These are phyloP conservation scores for Brachionus paranguensis DNA, from an alignment of 1,140 invertebrate genomes.

Conservation along the genomic window DNA sequence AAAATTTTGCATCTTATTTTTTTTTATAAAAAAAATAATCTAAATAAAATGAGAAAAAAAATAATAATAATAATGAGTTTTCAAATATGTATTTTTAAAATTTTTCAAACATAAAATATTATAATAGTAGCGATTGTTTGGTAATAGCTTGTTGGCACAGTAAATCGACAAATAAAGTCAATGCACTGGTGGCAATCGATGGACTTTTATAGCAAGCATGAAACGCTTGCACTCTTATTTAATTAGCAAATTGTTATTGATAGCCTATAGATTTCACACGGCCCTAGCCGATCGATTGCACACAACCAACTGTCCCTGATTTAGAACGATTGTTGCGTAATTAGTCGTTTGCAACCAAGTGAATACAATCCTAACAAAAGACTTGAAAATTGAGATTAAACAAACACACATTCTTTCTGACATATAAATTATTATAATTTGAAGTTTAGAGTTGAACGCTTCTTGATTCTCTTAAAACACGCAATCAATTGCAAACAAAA, in stretches of 20 bases:
- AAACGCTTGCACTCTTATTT: background rate
- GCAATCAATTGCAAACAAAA: background rate
- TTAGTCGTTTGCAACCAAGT: background rate
- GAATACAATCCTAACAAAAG: background rate
- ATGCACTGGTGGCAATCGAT: background rate
- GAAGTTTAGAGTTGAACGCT: background rate
- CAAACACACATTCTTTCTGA: background rate
- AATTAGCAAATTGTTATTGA: background rate
- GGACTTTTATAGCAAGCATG: background rate
- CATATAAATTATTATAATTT: background rate
- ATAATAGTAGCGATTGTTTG: background rate
- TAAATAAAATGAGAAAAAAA: background rate
- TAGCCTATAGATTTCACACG: background rate
- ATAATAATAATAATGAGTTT: background rate
- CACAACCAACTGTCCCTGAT: background rate
- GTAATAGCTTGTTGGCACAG: background rate
- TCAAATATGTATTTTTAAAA: background rate
- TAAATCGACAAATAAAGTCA: background rate
- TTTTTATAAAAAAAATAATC: background rate
- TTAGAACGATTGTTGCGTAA: background rate
- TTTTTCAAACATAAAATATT: conserved; percentile 11
- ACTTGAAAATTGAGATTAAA: background rate
- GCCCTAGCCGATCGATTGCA: background rate
- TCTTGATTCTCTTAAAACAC: background rate
- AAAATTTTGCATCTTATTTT: conserved; percentile 5